Evolutionary conservation across 2,113 vertebrate species (phyloP), one percentile per base, ranked within the genome.

Genomic region (Dendropsophus ebraccatus): DNA sequence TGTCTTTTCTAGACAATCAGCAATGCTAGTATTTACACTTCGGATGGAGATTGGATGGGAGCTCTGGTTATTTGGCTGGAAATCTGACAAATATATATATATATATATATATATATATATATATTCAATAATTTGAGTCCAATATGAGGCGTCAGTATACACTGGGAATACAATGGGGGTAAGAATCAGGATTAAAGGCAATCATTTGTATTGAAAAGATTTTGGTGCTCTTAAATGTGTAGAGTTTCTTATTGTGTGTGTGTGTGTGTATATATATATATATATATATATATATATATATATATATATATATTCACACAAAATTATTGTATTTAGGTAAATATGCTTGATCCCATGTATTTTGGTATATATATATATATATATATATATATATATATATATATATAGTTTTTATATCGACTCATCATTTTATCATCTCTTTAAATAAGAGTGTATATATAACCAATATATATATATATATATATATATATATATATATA

Each of bases 401-500:
- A 12, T 62, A 52, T 19, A 16, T 52, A n/a, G 2, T 52, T 11
- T 52, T 11, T 52, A 16, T 19, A 58, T 58, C 2, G 23, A 58
- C 17, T 0, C 17, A 58, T n/a, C n/a, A n/a, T n/a, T n/a, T n/a
- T n/a, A n/a, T n/a, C n/a, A n/a, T n/a, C n/a, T n/a, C n/a, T n/a
- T n/a, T n/a, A n/a, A n/a, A n/a, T n/a, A n/a, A n/a, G n/a, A n/a
- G 14, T 7, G 5, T 62, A 45, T 47, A 65, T 28, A 45, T 81
- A n/a, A 62, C 0, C 60, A 45, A 14, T 73, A 16, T 10, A 80
- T n/a, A 81, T 47, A 28, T 28, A 81, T 41, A 25, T 19, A 62
- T 41, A 65, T n/a, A 81, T 45, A 28, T 28, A 25, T 52, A 19
- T 41, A 41, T 41, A 56, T 19, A 50, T 73, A 83, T 83, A 37